Percentiles rank a stretch among this genome's conserved stretches.
These are phyloP conservation scores for Drosophila navojoa DNA, from an alignment of 1,140 invertebrate species.

Conservation along the genomic window DNA sequence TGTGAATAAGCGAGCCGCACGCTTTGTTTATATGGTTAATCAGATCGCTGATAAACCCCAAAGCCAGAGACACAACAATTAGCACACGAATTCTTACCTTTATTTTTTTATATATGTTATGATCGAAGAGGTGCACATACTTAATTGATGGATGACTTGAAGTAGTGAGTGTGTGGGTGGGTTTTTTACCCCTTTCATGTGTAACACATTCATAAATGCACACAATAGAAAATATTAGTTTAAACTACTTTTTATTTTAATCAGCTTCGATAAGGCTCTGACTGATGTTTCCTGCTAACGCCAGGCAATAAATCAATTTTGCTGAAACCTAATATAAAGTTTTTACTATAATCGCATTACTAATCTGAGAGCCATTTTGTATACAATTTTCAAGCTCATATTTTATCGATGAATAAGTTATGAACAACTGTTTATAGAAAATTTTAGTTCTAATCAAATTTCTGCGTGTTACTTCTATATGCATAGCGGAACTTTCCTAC, in stretches of 20 bases:
- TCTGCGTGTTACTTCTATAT: no score
- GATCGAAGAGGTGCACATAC: conserved; percentile 5
- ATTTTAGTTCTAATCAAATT: no score
- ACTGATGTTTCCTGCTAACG: not conserved
- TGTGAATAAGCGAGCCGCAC: conserved; percentile 68
- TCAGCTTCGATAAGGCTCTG: not conserved
- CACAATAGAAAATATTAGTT: not conserved
- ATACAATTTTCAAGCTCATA: no score
- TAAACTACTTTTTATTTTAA: not conserved
- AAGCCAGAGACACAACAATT: conserved; percentile 52
- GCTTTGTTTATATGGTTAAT: conserved; percentile 63
- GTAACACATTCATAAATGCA: not conserved
- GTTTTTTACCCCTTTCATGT: conserved; percentile 3
- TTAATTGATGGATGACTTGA: conserved; percentile 45
- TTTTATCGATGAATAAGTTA: no score
- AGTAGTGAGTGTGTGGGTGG: no score
- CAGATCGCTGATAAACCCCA: conserved; percentile 68
- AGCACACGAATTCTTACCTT: conserved; percentile 6
- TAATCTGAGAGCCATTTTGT: not conserved
- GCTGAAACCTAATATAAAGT: not conserved
- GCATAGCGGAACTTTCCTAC: not conserved
- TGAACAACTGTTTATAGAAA: no score
- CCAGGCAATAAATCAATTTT: not conserved
- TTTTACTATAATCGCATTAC: not conserved
- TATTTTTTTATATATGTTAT: not conserved